Evolutionary conservation across 2,888 invertebrate species (phyloP).

Genomic region (Crioceris asparagi): DNA sequence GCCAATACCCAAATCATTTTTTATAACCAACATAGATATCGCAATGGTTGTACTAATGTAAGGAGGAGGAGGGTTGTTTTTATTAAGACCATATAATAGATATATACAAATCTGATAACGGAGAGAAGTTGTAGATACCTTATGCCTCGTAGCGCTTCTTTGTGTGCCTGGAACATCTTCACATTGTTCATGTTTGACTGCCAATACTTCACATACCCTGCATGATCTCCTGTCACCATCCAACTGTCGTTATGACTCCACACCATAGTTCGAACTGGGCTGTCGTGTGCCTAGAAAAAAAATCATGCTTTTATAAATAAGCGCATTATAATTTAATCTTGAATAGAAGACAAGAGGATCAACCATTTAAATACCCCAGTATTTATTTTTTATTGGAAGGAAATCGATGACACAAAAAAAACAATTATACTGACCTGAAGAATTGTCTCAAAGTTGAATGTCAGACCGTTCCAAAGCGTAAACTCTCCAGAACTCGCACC

Average conservation of each 20-base stretch:
- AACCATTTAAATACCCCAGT: too few species aligned
- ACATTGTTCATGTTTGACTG: slow-evolving; percentile 99
- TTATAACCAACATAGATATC: slow-evolving; percentile 14
- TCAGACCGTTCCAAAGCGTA: slow-evolving; percentile 98
- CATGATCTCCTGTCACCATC: slow-evolving; percentile 99
- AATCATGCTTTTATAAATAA: too few species aligned
- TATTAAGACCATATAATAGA: slow-evolving; percentile 32
- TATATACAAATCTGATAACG: slow-evolving; percentile 34
- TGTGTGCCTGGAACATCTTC: slow-evolving; percentile 99
- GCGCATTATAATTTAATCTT: too few species aligned
- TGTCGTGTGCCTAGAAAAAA: slow-evolving; percentile 82
- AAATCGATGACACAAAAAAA: too few species aligned
- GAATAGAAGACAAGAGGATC: too few species aligned
- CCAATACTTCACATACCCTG: slow-evolving; percentile 99
- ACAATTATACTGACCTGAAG: slow-evolving; percentile 65
- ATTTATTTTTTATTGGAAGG: too few species aligned
- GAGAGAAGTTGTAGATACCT: slow-evolving; percentile 57
- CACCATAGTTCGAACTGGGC: slow-evolving; percentile 97
- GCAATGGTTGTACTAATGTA: slow-evolving; percentile 27
- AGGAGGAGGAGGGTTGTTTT: slow-evolving; percentile 35
- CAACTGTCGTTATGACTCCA: slow-evolving; percentile 99
- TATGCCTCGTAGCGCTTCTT: slow-evolving; percentile 98
- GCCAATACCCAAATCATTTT: slow-evolving; percentile 15
- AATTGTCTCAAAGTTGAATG: slow-evolving; percentile 99
- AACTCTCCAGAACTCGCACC: slow-evolving; percentile 99